Conservation (phyloP, 2,113 vertebrate species). For the Macquaria australasica region DNA sequence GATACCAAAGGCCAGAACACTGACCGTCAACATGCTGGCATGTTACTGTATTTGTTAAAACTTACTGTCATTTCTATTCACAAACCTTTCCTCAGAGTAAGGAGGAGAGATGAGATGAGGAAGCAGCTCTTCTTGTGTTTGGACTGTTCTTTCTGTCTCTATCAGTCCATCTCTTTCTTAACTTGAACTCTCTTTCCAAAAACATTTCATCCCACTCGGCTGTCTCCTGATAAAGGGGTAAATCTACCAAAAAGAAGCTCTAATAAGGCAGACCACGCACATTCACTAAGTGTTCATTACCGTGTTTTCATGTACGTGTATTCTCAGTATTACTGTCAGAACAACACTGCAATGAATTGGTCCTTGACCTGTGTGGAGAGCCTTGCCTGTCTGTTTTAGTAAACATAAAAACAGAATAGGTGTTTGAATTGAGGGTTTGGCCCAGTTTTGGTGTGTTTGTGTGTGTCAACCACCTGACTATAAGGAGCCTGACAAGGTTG, state of each 20-base stretch:
- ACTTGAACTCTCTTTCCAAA: background rate
- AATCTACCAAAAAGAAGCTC: background rate
- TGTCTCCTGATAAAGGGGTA: background rate
- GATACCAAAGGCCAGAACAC: background rate
- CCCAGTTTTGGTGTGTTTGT: conserved; percentile 5
- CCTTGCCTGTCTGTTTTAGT: background rate
- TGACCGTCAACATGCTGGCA: background rate
- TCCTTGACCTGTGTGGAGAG: background rate
- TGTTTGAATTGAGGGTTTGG: background rate
- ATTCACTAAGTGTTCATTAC: background rate
- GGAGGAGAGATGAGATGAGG: background rate
- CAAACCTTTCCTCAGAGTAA: background rate
- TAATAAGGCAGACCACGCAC: background rate
- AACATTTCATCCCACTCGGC: background rate
- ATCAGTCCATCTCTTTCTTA: background rate
- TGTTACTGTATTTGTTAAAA: background rate
- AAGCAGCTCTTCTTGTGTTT: background rate
- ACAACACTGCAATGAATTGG: background rate
- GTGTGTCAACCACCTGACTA: background rate
- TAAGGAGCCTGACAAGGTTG: conserved; percentile 3
- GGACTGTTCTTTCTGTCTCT: background rate
- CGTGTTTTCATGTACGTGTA: background rate
- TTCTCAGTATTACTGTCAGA: background rate
- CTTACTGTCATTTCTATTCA: background rate
- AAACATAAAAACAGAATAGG: background rate